These are phyloP conservation scores for Flexamia atlantica DNA, from an alignment of 2,888 invertebrate species.

Conservation along the genomic window DNA sequence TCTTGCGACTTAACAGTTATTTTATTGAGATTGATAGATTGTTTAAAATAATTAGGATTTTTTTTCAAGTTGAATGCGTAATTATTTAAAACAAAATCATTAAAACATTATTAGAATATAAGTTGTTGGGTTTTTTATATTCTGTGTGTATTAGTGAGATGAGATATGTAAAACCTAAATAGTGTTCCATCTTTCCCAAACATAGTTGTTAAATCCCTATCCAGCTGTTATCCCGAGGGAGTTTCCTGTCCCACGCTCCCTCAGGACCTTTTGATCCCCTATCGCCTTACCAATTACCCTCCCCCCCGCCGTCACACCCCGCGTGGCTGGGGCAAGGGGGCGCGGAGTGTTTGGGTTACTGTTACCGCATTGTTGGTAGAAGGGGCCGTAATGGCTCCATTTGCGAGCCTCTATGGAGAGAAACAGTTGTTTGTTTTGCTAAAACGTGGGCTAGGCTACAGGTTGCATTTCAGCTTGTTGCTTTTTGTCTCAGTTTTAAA, in stretches of 20 bases:
- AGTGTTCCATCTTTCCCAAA: too few species aligned
- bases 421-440: background rate
- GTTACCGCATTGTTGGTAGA: slow-evolving; percentile 11
- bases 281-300: slow-evolving; percentile 34
- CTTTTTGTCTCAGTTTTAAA: background rate
- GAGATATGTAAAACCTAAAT: too few species aligned
- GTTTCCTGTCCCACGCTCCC: slow-evolving; percentile 41
- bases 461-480: background rate
- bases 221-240: slow-evolving; percentile 14
- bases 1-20: too few species aligned
- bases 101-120: too few species aligned
- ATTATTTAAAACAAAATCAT: too few species aligned
- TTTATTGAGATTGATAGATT: too few species aligned
- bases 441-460: background rate
- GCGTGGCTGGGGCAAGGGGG: background rate
- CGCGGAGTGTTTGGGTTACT: slow-evolving; percentile 16
- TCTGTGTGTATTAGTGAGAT: too few species aligned
- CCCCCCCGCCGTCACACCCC: background rate
- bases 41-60: too few species aligned
- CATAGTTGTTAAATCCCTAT: background rate
- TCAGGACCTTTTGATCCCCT: slow-evolving; percentile 10
- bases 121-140: too few species aligned
- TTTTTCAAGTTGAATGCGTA: too few species aligned
- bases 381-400: slow-evolving; percentile 18
- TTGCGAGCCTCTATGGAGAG: background rate